These are phyloP conservation scores for Apogon talboti DNA, from an alignment of 2,797 vertebrate species.

Conservation along the genomic window DNA sequence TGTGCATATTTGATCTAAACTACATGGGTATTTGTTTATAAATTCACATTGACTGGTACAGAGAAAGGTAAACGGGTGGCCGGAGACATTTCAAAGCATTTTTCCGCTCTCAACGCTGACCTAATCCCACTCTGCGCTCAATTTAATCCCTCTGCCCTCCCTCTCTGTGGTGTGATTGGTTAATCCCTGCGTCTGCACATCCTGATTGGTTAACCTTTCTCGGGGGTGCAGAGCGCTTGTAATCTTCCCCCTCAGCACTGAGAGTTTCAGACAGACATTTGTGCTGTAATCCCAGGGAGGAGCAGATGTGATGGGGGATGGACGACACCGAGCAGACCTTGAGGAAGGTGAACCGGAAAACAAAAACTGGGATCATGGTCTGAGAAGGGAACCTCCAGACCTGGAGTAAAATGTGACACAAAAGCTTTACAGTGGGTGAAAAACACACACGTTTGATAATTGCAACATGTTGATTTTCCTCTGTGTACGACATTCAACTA, in stretches of 20 bases:
- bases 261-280: constrained; percentile 79
- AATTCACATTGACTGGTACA: constrained; percentile 8
- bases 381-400: not conserved
- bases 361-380: constrained; percentile 6
- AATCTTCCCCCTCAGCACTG: constrained; percentile 72
- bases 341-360: constrained; percentile 72
- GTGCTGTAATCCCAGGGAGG: constrained; percentile 77
- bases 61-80: constrained; percentile 11
- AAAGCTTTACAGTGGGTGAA: too few relatives aligned
- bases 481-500: too few relatives aligned
- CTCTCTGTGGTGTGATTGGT: constrained; percentile 75
- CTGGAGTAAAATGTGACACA: too few relatives aligned
- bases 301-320: constrained; percentile 83
- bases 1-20: not conserved
- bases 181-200: constrained; percentile 72
- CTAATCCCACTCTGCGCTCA: constrained; percentile 77
- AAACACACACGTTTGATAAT: too few relatives aligned
- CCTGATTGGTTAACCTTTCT: constrained; percentile 77
- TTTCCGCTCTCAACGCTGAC: constrained; percentile 64
- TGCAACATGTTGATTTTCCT: too few relatives aligned
- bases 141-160: constrained; percentile 76
- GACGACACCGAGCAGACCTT: constrained; percentile 68
- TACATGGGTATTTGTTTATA: not conserved
- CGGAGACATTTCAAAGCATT: constrained; percentile 68
- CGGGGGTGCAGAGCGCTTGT: constrained; percentile 63